Evolutionary conservation across 2,888 invertebrate genomes (phyloP).

Genomic region (Xiphydria camelus): DNA sequence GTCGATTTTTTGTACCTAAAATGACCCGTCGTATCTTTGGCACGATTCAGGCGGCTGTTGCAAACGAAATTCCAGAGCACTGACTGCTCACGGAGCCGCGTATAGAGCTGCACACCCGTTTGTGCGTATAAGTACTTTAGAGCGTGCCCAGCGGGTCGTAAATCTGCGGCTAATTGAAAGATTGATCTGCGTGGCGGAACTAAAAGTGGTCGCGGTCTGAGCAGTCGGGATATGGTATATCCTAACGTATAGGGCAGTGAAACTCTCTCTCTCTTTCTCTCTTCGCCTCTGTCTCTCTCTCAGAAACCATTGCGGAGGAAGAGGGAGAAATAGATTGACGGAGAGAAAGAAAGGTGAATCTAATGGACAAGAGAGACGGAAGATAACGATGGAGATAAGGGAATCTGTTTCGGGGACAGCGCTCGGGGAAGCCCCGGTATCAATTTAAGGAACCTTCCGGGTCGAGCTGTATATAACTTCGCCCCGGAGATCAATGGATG

Average conservation of each 20-base stretch:
- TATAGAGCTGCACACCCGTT: no score
- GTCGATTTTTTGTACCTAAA: no score
- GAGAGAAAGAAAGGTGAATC: slow-evolving; percentile 12
- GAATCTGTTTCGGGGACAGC: slow-evolving; percentile 16
- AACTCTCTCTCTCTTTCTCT: no score
- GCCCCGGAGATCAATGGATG: no score
- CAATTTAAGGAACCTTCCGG: slow-evolving; percentile 50
- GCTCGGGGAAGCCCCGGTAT: slow-evolving; percentile 42
- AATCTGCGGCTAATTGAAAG: slow-evolving; percentile 49
- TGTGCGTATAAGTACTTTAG: slow-evolving; percentile 20
- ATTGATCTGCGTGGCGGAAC: slow-evolving; percentile 45
- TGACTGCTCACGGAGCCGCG: no score
- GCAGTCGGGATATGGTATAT: no score
- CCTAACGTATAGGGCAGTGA: no score
- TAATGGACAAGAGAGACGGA: slow-evolving; percentile 21
- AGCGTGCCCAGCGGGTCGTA: slow-evolving; percentile 35
- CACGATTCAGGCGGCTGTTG: no score
- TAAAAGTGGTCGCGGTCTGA: slow-evolving; percentile 34
- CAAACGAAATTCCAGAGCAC: no score
- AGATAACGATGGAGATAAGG: slow-evolving; percentile 25
- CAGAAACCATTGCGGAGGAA: slow-evolving; percentile 1
- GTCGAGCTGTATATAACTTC: no score
- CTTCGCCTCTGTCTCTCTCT: no score
- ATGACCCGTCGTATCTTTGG: no score
- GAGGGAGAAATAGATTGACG: slow-evolving; percentile 28